These are phyloP conservation scores for Pristionchus fissidentatus DNA, from an alignment of 2,888 invertebrate genomes.

Conservation along the genomic window DNA sequence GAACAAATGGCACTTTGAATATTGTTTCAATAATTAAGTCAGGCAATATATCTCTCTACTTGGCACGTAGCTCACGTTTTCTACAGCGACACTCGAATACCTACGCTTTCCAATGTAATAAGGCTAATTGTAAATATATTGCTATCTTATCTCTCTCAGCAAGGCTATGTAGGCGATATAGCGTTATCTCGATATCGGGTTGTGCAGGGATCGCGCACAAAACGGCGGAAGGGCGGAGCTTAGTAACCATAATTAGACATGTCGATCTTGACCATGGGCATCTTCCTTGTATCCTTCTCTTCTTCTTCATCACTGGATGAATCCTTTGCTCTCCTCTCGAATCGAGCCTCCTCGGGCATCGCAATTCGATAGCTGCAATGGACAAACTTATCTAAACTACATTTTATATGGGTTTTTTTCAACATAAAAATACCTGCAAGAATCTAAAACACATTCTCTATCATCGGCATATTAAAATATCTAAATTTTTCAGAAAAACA, in stretches of 20 bases:
- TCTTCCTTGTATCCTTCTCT: conserved; percentile 57
- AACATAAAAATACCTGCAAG: background rate
- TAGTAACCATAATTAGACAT: conserved; percentile 75
- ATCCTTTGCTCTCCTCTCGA: conserved; percentile 49
- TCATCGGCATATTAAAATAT: background rate
- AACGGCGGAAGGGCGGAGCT: background rate
- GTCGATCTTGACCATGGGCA: conserved; percentile 74
- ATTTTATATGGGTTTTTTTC: background rate
- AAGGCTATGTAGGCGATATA: too few species aligned
- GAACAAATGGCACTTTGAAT: conserved; percentile 6
- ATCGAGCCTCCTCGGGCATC: conserved; percentile 58
- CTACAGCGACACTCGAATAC: background rate
- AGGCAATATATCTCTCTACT: background rate
- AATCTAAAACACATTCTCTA: background rate
- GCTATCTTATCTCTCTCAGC: too few species aligned
- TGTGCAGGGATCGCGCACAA: background rate
- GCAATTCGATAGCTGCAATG: conserved; percentile 71
- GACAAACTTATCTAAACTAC: background rate
- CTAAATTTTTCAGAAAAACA: background rate
- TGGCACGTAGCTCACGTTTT: background rate
- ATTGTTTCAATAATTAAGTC: background rate
- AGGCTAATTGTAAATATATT: background rate
- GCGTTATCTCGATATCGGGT: background rate
- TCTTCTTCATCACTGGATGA: conserved; percentile 69
- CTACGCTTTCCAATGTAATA: background rate